Evolutionary conservation across 2,113 vertebrate genomes (phyloP).

Genomic region (Anser brachyrhynchus): DNA sequence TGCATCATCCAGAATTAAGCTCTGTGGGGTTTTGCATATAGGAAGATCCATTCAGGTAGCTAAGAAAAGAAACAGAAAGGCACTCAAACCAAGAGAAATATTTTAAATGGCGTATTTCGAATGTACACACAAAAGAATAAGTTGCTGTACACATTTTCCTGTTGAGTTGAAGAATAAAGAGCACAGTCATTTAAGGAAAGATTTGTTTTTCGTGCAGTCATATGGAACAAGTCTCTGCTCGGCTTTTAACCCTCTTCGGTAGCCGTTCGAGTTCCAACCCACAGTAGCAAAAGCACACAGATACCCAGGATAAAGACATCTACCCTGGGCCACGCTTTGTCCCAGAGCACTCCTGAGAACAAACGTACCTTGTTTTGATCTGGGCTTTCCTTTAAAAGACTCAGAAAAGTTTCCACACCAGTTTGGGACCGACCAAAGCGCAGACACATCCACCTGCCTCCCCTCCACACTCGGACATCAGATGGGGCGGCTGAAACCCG

Average conservation of each 20-base stretch:
- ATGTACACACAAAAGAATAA: neutral
- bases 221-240: neutral
- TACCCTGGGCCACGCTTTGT: neutral
- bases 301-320: rapidly evolving
- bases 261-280: neutral
- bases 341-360: neutral
- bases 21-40: neutral
- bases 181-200: neutral
- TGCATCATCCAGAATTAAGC: neutral
- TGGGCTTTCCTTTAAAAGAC: neutral
- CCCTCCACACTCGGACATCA: neutral
- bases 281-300: neutral
- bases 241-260: neutral
- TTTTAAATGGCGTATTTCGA: neutral
- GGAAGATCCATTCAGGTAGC: neutral
- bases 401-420: rapidly evolving
- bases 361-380: neutral
- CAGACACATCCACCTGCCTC: rapidly evolving
- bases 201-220: neutral
- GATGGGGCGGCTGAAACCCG: neutral
- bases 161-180: neutral
- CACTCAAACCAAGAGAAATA: neutral
- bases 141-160: neutral
- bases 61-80: constrained; percentile 8
- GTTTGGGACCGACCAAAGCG: neutral